Percentiles rank a stretch among this genome's conserved stretches.
These are phyloP conservation scores for Alauda arvensis DNA, from an alignment of 2,797 vertebrate genomes.

Conservation along the genomic window DNA sequence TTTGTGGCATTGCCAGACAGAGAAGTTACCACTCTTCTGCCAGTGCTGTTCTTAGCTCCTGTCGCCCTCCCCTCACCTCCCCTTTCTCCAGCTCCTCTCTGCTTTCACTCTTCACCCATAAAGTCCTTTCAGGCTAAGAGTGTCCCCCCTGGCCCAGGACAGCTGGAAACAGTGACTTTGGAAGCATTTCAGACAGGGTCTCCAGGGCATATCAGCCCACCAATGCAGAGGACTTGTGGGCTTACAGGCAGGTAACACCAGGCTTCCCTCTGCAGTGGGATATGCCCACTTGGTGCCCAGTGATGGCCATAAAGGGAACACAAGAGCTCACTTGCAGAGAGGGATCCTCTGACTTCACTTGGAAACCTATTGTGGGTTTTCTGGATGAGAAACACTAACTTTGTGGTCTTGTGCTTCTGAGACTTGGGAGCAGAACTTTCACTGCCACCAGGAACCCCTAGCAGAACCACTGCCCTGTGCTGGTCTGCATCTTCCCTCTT, in stretches of 20 bases:
- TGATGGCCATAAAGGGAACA: not conserved
- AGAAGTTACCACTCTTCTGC: not conserved
- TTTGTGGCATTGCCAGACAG: not conserved
- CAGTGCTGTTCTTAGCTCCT: not conserved
- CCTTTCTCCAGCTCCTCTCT: not conserved
- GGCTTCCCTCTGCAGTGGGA: not conserved
- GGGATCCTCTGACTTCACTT: not conserved
- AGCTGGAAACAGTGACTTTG: not conserved
- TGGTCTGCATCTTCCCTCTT: slow-evolving; percentile 1
- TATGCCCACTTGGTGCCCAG: accelerated
- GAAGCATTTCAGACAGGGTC: not conserved
- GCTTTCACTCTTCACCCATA: not conserved
- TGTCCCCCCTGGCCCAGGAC: not conserved
- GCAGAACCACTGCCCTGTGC: not conserved
- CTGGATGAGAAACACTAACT: not conserved
- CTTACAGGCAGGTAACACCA: not conserved
- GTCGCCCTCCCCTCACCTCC: not conserved
- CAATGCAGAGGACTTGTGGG: not conserved
- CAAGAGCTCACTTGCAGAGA: not conserved
- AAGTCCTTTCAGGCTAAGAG: not conserved
- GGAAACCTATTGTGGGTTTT: not conserved
- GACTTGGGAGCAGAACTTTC: not conserved
- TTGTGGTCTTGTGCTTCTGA: not conserved
- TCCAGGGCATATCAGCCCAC: not conserved
- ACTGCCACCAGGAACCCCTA: not conserved